Percentiles rank a stretch among this genome's conserved stretches.
phyloP scores from a whole-genome alignment of 2,113 vertebrate genomes.

The Lycocorax pyrrhopterus region DNA sequence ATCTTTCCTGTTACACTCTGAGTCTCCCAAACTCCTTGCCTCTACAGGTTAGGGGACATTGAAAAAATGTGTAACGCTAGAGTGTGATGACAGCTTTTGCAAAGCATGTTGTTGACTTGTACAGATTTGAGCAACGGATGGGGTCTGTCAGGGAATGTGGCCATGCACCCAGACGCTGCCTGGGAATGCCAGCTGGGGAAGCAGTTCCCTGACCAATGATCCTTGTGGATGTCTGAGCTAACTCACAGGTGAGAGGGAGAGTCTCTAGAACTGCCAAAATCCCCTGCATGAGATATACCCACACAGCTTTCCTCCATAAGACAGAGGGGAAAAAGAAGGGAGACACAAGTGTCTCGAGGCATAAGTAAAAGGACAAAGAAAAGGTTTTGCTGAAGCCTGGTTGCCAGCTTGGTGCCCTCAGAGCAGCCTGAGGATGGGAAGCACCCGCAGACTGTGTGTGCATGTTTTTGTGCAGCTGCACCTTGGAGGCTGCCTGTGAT shows the following conservation, averaged over 20 bases:
- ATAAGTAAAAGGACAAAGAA: not conserved
- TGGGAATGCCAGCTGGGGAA: not conserved
- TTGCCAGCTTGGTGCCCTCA: not conserved
- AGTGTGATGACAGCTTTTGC: constrained; percentile 38
- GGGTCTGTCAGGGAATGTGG: not conserved
- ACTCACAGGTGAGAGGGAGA: not conserved
- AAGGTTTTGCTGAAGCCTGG: not conserved
- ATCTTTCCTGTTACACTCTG: not conserved
- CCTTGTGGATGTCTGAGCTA: not conserved
- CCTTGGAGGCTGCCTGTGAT: not conserved
- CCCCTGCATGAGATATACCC: not conserved
- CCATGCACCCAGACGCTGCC: not conserved
- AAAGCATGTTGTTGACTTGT: not conserved
- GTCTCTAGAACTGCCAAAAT: not conserved
- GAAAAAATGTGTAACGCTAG: constrained; percentile 36
- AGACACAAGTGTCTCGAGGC: not conserved
- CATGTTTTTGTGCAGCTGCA: not conserved
- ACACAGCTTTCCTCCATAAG: not conserved
- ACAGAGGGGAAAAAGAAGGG: not conserved
- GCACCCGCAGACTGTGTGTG: accelerated
- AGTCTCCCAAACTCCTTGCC: not conserved
- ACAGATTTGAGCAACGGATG: not conserved
- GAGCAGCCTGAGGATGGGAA: not conserved
- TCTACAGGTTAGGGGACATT: constrained; percentile 35
- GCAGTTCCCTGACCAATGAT: not conserved